Evolutionary conservation across 2,888 invertebrate species (phyloP).

Genomic region (Idaea aversata): DNA sequence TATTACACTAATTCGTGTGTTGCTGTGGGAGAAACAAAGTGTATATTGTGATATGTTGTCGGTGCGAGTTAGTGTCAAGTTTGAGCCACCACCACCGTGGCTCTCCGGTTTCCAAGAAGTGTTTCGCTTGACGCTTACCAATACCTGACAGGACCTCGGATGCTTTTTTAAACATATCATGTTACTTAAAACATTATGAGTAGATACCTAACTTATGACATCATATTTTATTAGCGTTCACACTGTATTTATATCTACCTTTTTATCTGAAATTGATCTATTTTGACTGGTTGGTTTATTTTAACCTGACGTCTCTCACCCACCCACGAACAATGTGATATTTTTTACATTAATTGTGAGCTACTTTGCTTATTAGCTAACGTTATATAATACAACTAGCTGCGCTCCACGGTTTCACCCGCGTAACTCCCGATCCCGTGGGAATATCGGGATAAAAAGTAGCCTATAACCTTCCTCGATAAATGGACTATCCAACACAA

Average conservation of each 20-base stretch:
- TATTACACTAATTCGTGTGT: slow-evolving; percentile 72
- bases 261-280: background rate
- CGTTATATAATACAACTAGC: too few relatives aligned
- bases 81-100: slow-evolving; percentile 35
- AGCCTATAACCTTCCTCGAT: too few relatives aligned
- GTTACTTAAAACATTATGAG: slow-evolving; percentile 20
- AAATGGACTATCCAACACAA: too few relatives aligned
- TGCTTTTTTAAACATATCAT: slow-evolving; percentile 42
- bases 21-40: slow-evolving; percentile 65
- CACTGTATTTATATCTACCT: background rate
- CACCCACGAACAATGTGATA: too few relatives aligned
- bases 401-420: too few relatives aligned
- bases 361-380: too few relatives aligned
- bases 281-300: background rate
- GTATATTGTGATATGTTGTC: slow-evolving; percentile 75
- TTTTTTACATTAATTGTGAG: too few relatives aligned
- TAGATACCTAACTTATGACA: background rate
- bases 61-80: slow-evolving; percentile 54
- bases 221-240: background rate
- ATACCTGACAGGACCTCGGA: slow-evolving; percentile 44
- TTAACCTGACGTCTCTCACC: too few relatives aligned
- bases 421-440: too few relatives aligned
- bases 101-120: slow-evolving; percentile 74
- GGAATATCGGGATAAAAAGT: too few relatives aligned
- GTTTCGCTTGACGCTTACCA: slow-evolving; percentile 67